These are phyloP conservation scores for Melanostigma gelatinosum DNA, from an alignment of 2,113 vertebrate species.

Conservation along the genomic window DNA sequence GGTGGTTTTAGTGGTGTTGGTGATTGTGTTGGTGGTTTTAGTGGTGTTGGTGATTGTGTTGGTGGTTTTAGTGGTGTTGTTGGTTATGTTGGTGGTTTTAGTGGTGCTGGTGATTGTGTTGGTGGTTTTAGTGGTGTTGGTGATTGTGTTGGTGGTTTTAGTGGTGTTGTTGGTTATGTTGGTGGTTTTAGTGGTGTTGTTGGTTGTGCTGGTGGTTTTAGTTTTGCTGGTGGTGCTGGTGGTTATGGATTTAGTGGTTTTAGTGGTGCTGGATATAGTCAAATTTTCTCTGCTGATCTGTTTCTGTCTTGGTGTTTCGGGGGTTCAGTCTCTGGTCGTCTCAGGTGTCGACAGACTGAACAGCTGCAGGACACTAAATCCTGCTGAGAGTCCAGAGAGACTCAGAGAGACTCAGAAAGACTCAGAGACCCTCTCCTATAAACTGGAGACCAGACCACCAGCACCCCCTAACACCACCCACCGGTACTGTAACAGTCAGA, in stretches of 20 bases:
- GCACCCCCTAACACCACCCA: background rate
- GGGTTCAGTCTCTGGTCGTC: slow-evolving; percentile 33
- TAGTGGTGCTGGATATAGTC: background rate
- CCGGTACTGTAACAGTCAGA: background rate
- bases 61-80: no score
- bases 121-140: no score
- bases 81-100: no score
- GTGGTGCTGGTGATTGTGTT: no score
- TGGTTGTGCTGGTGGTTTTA: slow-evolving; percentile 6
- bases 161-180: no score
- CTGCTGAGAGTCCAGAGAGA: background rate
- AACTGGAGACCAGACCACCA: background rate
- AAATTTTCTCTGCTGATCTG: slow-evolving; percentile 23
- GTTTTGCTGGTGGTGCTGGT: background rate
- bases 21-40: no score
- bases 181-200: no score
- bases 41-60: no score
- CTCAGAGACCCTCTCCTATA: background rate
- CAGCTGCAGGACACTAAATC: slow-evolving; percentile 63
- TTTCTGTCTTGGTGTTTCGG: slow-evolving; percentile 29
- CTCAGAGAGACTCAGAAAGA: no score
- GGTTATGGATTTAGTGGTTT: no score
- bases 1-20: no score
- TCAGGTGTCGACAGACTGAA: slow-evolving; percentile 65
- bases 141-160: no score